phyloP scores from a whole-genome alignment of 2,797 vertebrate genomes.

The Eulemur albifrons region DNA sequence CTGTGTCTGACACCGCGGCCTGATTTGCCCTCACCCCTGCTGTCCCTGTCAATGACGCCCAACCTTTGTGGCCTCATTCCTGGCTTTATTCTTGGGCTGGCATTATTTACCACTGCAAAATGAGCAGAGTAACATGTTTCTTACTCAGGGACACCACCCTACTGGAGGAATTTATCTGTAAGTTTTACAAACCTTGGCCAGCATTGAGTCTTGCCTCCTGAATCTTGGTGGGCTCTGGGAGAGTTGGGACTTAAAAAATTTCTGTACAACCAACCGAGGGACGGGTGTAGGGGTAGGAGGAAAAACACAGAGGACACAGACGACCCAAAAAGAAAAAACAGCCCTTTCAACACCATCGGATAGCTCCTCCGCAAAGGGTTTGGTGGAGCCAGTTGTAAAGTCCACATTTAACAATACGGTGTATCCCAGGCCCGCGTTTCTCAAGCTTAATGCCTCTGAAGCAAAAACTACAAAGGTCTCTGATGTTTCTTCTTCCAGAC shows the following conservation, averaged over 20 bases:
- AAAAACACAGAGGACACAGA: slow-evolving; percentile 82
- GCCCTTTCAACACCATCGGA: slow-evolving; percentile 76
- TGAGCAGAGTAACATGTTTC: background rate
- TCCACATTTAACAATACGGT: slow-evolving; percentile 78
- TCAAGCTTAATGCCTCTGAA: slow-evolving; percentile 78
- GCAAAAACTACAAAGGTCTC: slow-evolving; percentile 85
- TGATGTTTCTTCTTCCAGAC: slow-evolving; percentile 82
- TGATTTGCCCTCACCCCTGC: background rate
- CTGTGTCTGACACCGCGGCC: background rate
- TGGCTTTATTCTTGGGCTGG: background rate
- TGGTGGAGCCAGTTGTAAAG: slow-evolving; percentile 70
- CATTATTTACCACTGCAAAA: background rate
- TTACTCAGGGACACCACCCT: background rate
- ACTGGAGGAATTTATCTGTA: background rate
- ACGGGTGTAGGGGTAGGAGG: slow-evolving; percentile 81
- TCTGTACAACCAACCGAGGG: slow-evolving; percentile 52
- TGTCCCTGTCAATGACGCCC: background rate
- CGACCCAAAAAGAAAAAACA: slow-evolving; percentile 81
- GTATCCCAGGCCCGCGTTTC: slow-evolving; percentile 74
- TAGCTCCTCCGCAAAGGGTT: slow-evolving; percentile 69
- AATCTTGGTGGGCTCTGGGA: background rate
- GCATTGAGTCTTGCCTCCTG: background rate
- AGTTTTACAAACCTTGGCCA: background rate
- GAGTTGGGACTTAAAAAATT: slow-evolving; percentile 39
- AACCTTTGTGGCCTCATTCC: fast-evolving